Percentiles rank a stretch among this genome's conserved stretches.
Conservation (phyloP, 1,140 invertebrate species). For the Elymnias hypermnestra region DNA sequence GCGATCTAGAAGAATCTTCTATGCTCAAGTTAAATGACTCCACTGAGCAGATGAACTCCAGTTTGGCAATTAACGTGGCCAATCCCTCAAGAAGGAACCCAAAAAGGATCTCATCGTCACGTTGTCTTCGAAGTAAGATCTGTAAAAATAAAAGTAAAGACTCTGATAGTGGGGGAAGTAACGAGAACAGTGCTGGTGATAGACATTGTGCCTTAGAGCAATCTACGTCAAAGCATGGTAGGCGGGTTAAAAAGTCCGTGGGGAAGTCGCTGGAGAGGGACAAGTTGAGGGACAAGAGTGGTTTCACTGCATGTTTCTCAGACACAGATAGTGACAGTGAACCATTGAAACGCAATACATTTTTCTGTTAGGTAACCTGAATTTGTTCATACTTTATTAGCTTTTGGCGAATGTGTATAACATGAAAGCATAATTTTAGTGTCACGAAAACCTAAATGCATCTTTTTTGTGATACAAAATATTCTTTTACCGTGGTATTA, state of each 20-base stretch:
- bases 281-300: constrained; percentile 50
- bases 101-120: constrained; percentile 13
- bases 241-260: constrained; percentile 14
- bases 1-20: constrained; percentile 31
- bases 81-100: constrained; percentile 17
- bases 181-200: constrained; percentile 8
- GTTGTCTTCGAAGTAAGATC: constrained; percentile 14
- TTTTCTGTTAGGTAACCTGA: constrained; percentile 43
- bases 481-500: constrained; percentile 6
- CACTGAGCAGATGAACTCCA: constrained; percentile 42
- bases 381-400: constrained; percentile 13
- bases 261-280: constrained; percentile 29
- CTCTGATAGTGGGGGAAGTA: constrained; percentile 27
- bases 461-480: too few relatives aligned
- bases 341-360: constrained; percentile 47
- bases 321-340: constrained; percentile 63
- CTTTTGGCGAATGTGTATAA: constrained; percentile 11
- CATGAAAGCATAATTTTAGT: too few relatives aligned
- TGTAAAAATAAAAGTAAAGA: constrained; percentile 23
- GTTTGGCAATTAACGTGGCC: constrained; percentile 45
- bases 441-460: too few relatives aligned
- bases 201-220: constrained; percentile 3
- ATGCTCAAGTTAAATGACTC: constrained; percentile 42
- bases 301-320: constrained; percentile 57
- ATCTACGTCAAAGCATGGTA: constrained; percentile 8